Base-by-base conservation (phyloP, 2,888 invertebrate genomes). In the Amiota mariae region DNA sequence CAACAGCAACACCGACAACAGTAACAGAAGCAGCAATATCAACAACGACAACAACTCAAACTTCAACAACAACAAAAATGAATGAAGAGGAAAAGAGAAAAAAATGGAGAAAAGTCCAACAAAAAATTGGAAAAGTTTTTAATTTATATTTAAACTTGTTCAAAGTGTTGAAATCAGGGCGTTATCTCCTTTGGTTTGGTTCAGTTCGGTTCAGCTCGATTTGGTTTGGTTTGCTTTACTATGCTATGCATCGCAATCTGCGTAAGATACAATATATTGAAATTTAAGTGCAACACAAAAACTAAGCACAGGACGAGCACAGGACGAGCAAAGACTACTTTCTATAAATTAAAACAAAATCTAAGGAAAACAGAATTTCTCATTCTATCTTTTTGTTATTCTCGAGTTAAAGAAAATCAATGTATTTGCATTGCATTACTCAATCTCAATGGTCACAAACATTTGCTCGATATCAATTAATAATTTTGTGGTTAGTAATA, bases 81-180 rank as follows among this genome's bases (percentile, higher is more conserved):
- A 18, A 59, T n/a, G 9, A 15, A 6, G 18, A 20, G 11, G 3
- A 59, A 15, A 59, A 59, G 2, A 59, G 0, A 59, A 59, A 64
- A 46, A 64, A 20, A 20, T 18, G 18, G 12, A 11, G 18, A 59
- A 59, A 8, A 18, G 18, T 15, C 49, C 63, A 75, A 72, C 76
- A 80, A 86, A 85, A 86, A 84, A 87, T 85, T 82, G 79, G 81
- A 85, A 89, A 88, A 88, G 82, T 89, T 88, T 88, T 86, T 88
- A 89, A 89, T 89, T 89, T 88, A 88, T 89, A 87, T 87, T 85
- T 84, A 85, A 88, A 87, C 85, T 88, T 88, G 85, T 77, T 76
- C 80, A 85, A 84, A 86, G 87, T 87, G 87, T 81, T 87, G 87
- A 87, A 82, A 86, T 81, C 76, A 79, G 36, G 36, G 36, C 36